phyloP scores from a whole-genome alignment of 2,797 vertebrate species.

The Cossypha dichroa region DNA sequence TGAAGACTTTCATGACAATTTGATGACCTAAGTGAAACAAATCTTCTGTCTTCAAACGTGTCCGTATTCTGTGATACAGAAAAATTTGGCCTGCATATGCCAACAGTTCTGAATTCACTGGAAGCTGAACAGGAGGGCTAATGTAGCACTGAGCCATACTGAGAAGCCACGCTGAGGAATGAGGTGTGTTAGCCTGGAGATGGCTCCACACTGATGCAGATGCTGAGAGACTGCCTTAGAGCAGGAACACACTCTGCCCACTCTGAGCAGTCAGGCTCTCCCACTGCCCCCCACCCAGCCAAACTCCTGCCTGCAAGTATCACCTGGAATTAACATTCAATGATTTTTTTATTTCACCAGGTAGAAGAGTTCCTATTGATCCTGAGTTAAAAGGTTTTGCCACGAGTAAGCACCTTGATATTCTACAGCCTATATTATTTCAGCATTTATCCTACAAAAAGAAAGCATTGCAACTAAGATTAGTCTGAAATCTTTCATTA shows the following conservation, averaged over 20 bases:
- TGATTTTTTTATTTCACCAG: neutral
- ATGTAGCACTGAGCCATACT: neutral
- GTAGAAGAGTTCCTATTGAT: neutral
- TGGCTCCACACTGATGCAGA: neutral
- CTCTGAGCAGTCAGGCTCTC: neutral
- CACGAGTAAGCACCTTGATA: neutral
- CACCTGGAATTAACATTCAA: neutral
- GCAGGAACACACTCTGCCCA: accelerated
- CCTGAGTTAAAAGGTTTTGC: neutral
- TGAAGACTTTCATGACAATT: neutral
- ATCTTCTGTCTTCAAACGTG: neutral
- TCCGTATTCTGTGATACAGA: neutral
- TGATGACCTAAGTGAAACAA: neutral
- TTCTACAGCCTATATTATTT: neutral
- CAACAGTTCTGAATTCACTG: neutral
- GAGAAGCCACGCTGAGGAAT: neutral
- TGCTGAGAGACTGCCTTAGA: neutral
- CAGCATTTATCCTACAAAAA: neutral
- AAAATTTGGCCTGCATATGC: neutral
- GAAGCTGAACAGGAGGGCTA: neutral
- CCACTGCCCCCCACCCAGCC: accelerated
- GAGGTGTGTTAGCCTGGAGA: neutral
- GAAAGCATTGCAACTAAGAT: neutral
- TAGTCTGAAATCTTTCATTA: neutral
- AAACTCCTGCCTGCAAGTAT: neutral